Percentiles rank a stretch among this genome's conserved stretches.
Evolutionary conservation across 2,888 invertebrate genomes (phyloP).

Genomic region (Rotaria socialis): DNA sequence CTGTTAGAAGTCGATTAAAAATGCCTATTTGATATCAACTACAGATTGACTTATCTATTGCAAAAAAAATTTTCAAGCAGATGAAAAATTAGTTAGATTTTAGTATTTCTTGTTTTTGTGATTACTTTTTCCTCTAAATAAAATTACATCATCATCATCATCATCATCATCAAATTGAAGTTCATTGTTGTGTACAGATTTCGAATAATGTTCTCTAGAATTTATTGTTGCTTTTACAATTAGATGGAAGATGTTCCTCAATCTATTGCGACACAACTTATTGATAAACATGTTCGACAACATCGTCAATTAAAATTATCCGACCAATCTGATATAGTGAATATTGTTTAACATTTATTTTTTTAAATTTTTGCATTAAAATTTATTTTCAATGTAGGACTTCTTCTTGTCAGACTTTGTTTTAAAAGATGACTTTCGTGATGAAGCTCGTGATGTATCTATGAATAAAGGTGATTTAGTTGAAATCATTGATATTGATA

Average conservation of each 20-base stretch:
- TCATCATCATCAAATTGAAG: too few relatives aligned
- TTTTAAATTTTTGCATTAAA: background rate
- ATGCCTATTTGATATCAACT: too few relatives aligned
- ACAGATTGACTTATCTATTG: too few relatives aligned
- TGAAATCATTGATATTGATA: constrained; percentile 52
- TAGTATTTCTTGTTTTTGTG: too few relatives aligned
- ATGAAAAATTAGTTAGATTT: too few relatives aligned
- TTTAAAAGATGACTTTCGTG: constrained; percentile 48
- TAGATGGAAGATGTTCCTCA: constrained; percentile 36
- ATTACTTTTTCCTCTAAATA: too few relatives aligned
- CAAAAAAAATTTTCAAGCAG: too few relatives aligned
- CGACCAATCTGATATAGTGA: background rate
- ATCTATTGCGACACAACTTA: constrained; percentile 39
- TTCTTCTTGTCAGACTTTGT: constrained; percentile 48
- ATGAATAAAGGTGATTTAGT: constrained; percentile 51
- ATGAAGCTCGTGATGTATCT: constrained; percentile 47
- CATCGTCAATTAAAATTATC: constrained; percentile 40
- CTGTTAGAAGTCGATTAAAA: too few relatives aligned
- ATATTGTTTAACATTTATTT: background rate
- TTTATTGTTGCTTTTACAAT: background rate
- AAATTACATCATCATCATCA: too few relatives aligned
- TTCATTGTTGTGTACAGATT: too few relatives aligned
- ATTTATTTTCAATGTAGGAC: constrained; percentile 30
- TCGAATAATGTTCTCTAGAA: too few relatives aligned
- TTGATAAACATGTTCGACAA: constrained; percentile 46